Base-by-base conservation (phyloP, 2,113 vertebrate species). In the Rafetus swinhoei region DNA sequence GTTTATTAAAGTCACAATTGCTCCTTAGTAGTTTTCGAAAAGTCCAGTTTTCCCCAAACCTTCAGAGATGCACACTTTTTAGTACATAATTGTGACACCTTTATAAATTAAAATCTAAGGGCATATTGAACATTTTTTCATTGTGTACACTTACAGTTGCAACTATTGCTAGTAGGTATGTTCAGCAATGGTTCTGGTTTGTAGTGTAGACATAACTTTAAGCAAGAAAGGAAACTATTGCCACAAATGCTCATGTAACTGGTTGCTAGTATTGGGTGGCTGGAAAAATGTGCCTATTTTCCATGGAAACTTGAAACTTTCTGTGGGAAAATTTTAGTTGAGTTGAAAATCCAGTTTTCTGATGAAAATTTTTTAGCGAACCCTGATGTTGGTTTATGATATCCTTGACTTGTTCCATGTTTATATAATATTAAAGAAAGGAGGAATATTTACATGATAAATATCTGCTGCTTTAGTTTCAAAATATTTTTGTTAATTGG, bases 101-200 rank as follows among this genome's bases (percentile, higher is more conserved):
- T 76, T 85, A 10, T 53, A 25, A 77, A 24, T 84, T 55, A 84
- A 21, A 50, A 13, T n/a, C 13, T 84, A 55, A 82, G 15, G 84
- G 27, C 62, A 2, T 16, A 45, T 6, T 85, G 77, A 89, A 89
- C 0, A 0, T 56, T 82, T 27, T 82, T 25, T 84, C 8, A 13
- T 91, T 87, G 89, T 55, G 55, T 87, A 16, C 27, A 11, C 86
- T 94, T 92, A 27, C 21, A 91, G 53, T 54, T 54, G 18, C 45
- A 81, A 0, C 39, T 6, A 1, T 60, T 84, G 39, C 39, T 89
- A n/a, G 12, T 84, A 35, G 79, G 77, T 69, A 39, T 87, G 35
- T 54, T 52, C 29, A 25, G 25, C 45, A 53, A 29, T 32, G 29
- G 13, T 65, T 65, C 29, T 65, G 59, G 16, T 18, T 39, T 79